Evolutionary conservation across 1,140 invertebrate genomes (phyloP), one percentile per base, ranked within the genome.

Genomic region (Euschistus heros): DNA sequence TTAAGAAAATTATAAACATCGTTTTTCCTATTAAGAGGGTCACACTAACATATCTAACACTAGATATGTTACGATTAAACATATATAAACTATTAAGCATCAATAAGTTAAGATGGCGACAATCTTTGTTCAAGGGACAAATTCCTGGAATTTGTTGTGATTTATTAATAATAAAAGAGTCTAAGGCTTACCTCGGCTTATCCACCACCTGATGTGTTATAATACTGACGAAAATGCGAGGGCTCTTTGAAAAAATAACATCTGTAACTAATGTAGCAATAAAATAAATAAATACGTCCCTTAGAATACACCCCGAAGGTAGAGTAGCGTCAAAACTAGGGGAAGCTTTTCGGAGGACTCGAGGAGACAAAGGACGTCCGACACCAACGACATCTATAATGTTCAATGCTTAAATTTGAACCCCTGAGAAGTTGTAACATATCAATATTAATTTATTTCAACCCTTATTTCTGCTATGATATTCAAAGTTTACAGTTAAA

Each of bases 61-160:
- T 37, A 6, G 5, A 37, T 37, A 37, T 37, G 33, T 37, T 37
- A 37, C 5, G 33, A 37, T 37, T 37, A 37, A 37, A 37, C 33
- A 37, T 37, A 37, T 27, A 65, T 62, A 62, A 47, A 66, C 57
- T 59, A 64, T 57, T 65, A 65, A 37, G 37, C 64, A 46, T 65
- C 64, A 61, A 65, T 66, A 61, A 66, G 65, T 66, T 66, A 66
- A 66, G 65, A 66, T 66, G 65, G 65, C 65, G 65, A 66, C 65
- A 66, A 61, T 66, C 65, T 66, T 66, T 37, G 47, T 26, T 47
- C 59, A 44, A 15, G 55, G 42, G 59, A 66, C 65, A 66, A 66
- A 66, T 66, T 66, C 61, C 64, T 54, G 59, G 61, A 66, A 66
- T 63, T 66, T 66, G 65, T 66, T 63, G 44, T 44, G 44, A 52